Base-by-base conservation (phyloP, 2,797 vertebrate genomes). In the Acipenser oxyrinchus region DNA sequence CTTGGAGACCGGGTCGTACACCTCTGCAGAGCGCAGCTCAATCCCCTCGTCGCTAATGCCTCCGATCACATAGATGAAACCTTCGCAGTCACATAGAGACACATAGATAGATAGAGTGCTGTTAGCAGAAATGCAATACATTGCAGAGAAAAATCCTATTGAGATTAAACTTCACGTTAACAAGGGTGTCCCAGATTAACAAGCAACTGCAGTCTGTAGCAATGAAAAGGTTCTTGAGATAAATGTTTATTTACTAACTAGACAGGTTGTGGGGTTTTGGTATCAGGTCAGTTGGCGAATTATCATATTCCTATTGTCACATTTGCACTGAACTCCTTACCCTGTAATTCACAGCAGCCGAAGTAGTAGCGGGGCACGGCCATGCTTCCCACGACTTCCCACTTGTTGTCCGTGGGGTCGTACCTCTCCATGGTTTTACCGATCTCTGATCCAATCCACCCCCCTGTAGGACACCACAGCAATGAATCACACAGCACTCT, bases 361-460 rank as follows among this genome's bases (percentile, higher is more conserved):
- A 98, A 99, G 80, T 91, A 95, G 77, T 97, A 96, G 12, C 96
- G 93, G 2, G 97, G 92, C 68, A 95, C 80, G 1, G 88, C 87
- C 95, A 99, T 97, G 79, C 69, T 92, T 72, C 94, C 96, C 10
- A 97, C 93, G 49, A 95, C 82, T 82, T 97, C 94, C 97, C 97
- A 99, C 65, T 87, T 93, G 73, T 98, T 99, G 77, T 97, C 94
- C 73, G 92, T 93, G 0, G 95, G 95, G 81, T 98, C 96, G 60
- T 93, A 99, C 69, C 95, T 89, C 81, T 99, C 97, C 86, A 99
- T 94, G n/a, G 95, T 93, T 57, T 92, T 94, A 10, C 96, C 96
- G 8, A 99, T 98, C 82, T 99, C 96, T 15, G 95, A 92, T 75
- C 97, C 97, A 66, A 99, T 78, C 95, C 93, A 99, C 10, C 96